Base-by-base conservation (phyloP, 2,113 vertebrate species). In the Pomatorhinus ruficollis region DNA sequence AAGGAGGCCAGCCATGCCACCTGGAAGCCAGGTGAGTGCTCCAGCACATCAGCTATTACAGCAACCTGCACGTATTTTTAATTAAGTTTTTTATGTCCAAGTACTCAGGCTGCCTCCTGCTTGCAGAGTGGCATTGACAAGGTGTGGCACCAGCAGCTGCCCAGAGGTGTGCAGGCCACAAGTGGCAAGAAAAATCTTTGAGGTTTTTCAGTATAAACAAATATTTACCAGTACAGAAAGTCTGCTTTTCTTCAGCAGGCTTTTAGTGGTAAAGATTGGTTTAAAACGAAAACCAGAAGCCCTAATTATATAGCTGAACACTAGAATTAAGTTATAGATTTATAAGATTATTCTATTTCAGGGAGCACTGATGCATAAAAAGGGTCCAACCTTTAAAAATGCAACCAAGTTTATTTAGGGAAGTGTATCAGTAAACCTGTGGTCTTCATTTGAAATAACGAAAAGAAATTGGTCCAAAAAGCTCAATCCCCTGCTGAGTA, bases 241-340 rank as follows among this genome's bases (percentile, higher is more conserved):
- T 64, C 93, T 96, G 91, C 76, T 95, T 97, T 96, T 37, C 95
- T 95, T 95, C 88, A 95, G 78, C 27, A 47, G 86, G 78, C 90
- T 93, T 79, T 96, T 93, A 93, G 95, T 93, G 96, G 97, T 89
- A 95, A 97, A 89, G 83, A 96, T 10, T 82, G 92, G 93, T 96
- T 95, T 91, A 84, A 96, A 96, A 95, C 0, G 0, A 94, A 95
- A 95, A 93, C 94, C 96, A 95, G 85, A 97, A 97, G 90, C 86
- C 95, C 92, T 94, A 97, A 97, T 97, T 96, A 97, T 77, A 94
- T 71, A 95, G 80, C 40, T 95, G 91, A 91, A 94, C 90, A 94
- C 75, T 95, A 71, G 60, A 95, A 93, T 95, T 96, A 96, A 80
- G 56, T 80, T 95, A 88, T 40, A 88, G 85, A 90, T 70, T 90